Evolutionary conservation across 2,888 invertebrate species (phyloP).

Genomic region (Diploptera punctata): DNA sequence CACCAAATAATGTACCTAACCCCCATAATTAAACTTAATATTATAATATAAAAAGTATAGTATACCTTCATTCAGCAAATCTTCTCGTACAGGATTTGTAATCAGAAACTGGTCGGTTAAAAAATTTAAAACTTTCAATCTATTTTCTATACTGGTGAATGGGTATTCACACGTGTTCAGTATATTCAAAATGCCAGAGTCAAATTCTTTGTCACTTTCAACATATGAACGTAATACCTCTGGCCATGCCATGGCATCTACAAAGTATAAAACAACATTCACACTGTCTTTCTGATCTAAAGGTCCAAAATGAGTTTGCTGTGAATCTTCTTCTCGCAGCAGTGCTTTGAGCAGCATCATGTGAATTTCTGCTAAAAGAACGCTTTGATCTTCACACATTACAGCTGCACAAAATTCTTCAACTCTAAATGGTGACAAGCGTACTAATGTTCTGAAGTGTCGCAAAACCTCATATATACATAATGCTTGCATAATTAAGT

Average conservation of each 20-base stretch:
- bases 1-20: too few species aligned
- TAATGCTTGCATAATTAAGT: slow-evolving; percentile 79
- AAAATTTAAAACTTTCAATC: slow-evolving; percentile 85
- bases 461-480: slow-evolving; percentile 95
- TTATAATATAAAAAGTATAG: too few species aligned
- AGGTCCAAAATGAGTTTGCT: slow-evolving; percentile 95
- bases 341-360: slow-evolving; percentile 91
- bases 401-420: slow-evolving; percentile 97
- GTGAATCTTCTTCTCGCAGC: slow-evolving; percentile 91
- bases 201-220: slow-evolving; percentile 86
- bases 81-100: slow-evolving; percentile 91
- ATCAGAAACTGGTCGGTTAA: slow-evolving; percentile 94
- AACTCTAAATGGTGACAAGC: slow-evolving; percentile 92
- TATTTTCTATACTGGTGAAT: slow-evolving; percentile 79
- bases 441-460: slow-evolving; percentile 89
- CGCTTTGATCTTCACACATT: slow-evolving; percentile 90
- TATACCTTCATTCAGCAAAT: slow-evolving; percentile 91
- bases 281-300: slow-evolving; percentile 97
- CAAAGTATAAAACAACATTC: slow-evolving; percentile 89
- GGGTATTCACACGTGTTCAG: slow-evolving; percentile 84
- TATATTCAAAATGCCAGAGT: slow-evolving; percentile 72
- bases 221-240: slow-evolving; percentile 89
- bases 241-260: slow-evolving; percentile 97
- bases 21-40: too few species aligned
- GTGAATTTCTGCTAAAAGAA: slow-evolving; percentile 91